Percentiles rank a stretch among this genome's conserved stretches.
These are phyloP conservation scores for Sebastes hubbsi DNA, from an alignment of 2,797 vertebrate genomes.

Conservation along the genomic window DNA sequence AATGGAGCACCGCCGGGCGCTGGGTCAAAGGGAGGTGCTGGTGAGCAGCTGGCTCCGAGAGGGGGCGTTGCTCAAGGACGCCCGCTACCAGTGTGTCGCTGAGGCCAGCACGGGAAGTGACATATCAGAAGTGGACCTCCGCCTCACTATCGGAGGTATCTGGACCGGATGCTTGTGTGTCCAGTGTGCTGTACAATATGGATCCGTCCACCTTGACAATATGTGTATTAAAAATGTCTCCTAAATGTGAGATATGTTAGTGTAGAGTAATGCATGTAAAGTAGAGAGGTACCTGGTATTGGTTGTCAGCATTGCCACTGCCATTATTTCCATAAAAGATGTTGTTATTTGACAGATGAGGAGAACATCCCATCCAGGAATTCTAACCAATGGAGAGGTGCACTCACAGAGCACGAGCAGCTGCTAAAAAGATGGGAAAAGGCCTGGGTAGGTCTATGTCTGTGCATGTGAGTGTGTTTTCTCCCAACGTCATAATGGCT, in stretches of 20 bases:
- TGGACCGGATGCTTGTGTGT: not conserved
- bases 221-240: not conserved
- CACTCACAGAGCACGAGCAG: constrained; percentile 86
- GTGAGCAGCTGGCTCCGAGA: constrained; percentile 91
- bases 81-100: constrained; percentile 87
- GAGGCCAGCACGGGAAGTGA: constrained; percentile 81
- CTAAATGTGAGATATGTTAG: not conserved
- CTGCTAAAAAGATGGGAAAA: constrained; percentile 90
- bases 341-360: constrained; percentile 80
- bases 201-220: not conserved
- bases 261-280: not conserved
- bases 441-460: constrained; percentile 85
- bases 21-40: constrained; percentile 80
- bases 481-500: not conserved
- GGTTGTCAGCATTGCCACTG: not conserved
- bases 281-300: not conserved
- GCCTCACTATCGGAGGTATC: constrained; percentile 78
- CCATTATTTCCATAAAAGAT: constrained; percentile 25
- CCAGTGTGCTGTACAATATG: not conserved
- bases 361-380: constrained; percentile 83
- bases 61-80: constrained; percentile 77
- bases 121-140: constrained; percentile 82
- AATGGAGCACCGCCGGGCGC: constrained; percentile 76
- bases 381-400: constrained; percentile 86
- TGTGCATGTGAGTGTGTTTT: not conserved